Percentiles rank a stretch among this genome's conserved stretches.
These are phyloP conservation scores for Diglossa cyanea DNA, from an alignment of 2,797 vertebrate species.

Conservation along the genomic window DNA sequence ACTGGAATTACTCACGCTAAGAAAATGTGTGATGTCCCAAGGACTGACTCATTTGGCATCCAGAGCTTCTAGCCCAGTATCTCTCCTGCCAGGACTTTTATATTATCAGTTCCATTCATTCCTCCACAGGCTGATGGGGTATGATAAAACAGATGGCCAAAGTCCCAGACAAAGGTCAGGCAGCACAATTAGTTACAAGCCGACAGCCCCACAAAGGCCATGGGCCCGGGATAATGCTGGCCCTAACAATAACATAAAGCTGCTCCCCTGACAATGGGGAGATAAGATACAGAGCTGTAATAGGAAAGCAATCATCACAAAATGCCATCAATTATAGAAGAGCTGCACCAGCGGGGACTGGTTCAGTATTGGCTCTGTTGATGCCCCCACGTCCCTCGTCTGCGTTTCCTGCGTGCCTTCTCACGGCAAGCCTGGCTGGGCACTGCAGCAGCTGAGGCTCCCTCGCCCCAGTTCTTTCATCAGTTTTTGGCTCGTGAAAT, in stretches of 20 bases:
- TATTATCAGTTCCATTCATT: constrained; percentile 59
- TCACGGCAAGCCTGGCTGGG: constrained; percentile 33
- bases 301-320: constrained; percentile 74
- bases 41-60: constrained; percentile 42
- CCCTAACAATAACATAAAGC: constrained; percentile 66
- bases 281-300: constrained; percentile 67
- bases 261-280: constrained; percentile 49
- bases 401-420: constrained; percentile 8
- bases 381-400: constrained; percentile 43
- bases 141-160: constrained; percentile 69
- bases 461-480: constrained; percentile 56
- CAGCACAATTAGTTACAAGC: constrained; percentile 65
- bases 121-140: constrained; percentile 52
- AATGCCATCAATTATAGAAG: constrained; percentile 75
- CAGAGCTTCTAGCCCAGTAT: constrained; percentile 26
- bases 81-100: constrained; percentile 27
- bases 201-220: constrained; percentile 65
- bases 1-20: constrained; percentile 60
- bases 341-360: constrained; percentile 51
- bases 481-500: constrained; percentile 59
- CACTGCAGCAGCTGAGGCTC: constrained; percentile 59
- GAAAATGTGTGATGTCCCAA: constrained; percentile 35
- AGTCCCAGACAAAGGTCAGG: constrained; percentile 53
- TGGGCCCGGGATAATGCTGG: constrained; percentile 21
- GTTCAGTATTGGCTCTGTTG: constrained; percentile 62